phyloP scores from a whole-genome alignment of 2,113 vertebrate genomes.

The Grantiella picta region DNA sequence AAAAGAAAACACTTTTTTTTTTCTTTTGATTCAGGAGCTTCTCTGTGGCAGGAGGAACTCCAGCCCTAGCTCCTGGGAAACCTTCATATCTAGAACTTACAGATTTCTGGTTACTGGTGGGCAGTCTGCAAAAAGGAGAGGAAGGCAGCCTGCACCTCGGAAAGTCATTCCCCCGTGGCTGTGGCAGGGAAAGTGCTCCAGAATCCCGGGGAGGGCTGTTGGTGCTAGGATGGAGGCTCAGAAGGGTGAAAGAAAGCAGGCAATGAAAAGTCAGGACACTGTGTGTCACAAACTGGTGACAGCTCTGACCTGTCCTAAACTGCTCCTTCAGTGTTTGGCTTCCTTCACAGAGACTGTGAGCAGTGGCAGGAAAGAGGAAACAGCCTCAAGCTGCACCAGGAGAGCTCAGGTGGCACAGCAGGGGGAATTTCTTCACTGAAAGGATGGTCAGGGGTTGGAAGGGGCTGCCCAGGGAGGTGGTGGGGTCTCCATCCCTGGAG shows the following conservation, averaged over 20 bases:
- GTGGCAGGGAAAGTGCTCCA: background rate
- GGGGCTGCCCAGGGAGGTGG: background rate
- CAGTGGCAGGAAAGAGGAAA: background rate
- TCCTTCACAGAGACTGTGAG: too few relatives aligned
- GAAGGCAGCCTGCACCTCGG: background rate
- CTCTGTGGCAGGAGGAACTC: background rate
- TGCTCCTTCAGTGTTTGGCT: background rate
- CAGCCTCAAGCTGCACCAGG: background rate
- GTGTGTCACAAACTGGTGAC: background rate
- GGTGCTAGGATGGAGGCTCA: background rate
- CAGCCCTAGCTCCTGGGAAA: background rate
- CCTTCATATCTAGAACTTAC: background rate
- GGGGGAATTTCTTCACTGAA: background rate
- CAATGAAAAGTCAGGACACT: background rate
- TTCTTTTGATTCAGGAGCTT: background rate
- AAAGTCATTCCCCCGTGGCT: fast-evolving
- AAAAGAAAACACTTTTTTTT: background rate
- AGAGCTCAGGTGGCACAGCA: background rate
- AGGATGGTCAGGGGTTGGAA: background rate
- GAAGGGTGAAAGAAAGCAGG: background rate
- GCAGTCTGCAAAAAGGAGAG: background rate
- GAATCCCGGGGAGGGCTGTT: background rate
- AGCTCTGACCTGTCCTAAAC: background rate
- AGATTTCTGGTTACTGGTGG: background rate
- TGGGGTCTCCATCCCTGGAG: too few relatives aligned